Percentiles rank a stretch among this genome's conserved stretches.
Evolutionary conservation across 2,797 vertebrate species (phyloP).

Genomic region (Macropodus opercularis): DNA sequence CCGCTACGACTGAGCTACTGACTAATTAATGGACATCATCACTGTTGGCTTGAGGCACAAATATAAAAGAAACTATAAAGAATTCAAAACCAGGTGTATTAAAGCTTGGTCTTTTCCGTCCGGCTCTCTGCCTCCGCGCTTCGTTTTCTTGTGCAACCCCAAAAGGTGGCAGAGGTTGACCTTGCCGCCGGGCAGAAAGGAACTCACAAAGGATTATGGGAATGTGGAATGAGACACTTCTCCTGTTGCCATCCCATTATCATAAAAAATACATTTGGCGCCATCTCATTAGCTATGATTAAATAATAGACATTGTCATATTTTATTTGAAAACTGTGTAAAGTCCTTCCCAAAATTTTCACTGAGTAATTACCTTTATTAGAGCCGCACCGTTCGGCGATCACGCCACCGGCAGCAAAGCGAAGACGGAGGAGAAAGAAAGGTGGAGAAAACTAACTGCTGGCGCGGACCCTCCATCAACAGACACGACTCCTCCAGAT

Average conservation of each 20-base stretch:
- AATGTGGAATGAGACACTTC: conserved; percentile 34
- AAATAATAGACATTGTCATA: conserved; percentile 38
- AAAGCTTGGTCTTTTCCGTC: background rate
- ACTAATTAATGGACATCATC: too few species aligned
- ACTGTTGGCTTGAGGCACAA: background rate
- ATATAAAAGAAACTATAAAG: background rate
- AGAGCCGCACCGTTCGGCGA: conserved; percentile 7
- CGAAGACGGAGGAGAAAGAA: background rate
- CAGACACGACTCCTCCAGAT: conserved; percentile 60
- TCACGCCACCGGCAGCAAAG: conserved; percentile 10
- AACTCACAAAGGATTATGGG: conserved; percentile 22
- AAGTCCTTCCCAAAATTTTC: conserved; percentile 20
- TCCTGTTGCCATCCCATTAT: conserved; percentile 22
- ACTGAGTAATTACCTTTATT: conserved; percentile 42
- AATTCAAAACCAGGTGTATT: background rate
- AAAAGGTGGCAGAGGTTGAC: background rate
- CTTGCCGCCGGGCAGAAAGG: conserved; percentile 21
- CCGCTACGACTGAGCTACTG: too few species aligned
- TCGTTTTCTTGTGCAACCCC: background rate
- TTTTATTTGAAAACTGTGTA: conserved; percentile 46
- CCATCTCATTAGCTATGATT: conserved; percentile 47
- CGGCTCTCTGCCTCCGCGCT: background rate
- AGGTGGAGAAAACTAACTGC: conserved; percentile 36
- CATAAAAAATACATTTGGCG: conserved; percentile 34
- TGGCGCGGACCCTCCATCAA: conserved; percentile 52